These are phyloP conservation scores for Aradus depressus DNA, from an alignment of 2,888 invertebrate species.

Conservation along the genomic window DNA sequence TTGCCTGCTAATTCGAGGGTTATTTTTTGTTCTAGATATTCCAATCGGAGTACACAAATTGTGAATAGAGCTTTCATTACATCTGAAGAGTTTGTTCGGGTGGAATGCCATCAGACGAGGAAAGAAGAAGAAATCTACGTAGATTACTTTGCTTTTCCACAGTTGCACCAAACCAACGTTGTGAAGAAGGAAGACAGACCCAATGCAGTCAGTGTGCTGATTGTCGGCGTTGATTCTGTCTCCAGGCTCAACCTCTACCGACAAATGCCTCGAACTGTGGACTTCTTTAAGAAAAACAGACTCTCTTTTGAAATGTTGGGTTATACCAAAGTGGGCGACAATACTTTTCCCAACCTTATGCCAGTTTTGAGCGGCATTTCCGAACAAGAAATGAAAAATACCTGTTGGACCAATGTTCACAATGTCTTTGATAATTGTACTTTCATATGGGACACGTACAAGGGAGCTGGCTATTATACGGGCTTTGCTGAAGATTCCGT, in stretches of 20 bases:
- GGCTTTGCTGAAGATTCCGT: slow-evolving; percentile 75
- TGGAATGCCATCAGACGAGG: slow-evolving; percentile 48
- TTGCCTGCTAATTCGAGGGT: too few species aligned
- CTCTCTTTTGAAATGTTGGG: slow-evolving; percentile 69
- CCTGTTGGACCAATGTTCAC: slow-evolving; percentile 49
- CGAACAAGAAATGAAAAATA: slow-evolving; percentile 49
- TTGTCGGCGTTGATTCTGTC: slow-evolving; percentile 75
- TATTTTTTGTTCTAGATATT: slow-evolving; percentile 26
- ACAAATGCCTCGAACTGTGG: slow-evolving; percentile 63
- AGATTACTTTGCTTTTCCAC: slow-evolving; percentile 30
- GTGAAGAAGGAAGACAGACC: slow-evolving; percentile 12
- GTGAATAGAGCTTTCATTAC: slow-evolving; percentile 11
- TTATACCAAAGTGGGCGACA: slow-evolving; percentile 88
- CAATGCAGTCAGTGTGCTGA: slow-evolving; percentile 43
- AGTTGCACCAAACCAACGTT: background rate
- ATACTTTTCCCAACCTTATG: slow-evolving; percentile 82
- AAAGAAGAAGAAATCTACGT: slow-evolving; percentile 26
- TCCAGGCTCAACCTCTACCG: slow-evolving; percentile 76
- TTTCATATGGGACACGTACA: slow-evolving; percentile 74
- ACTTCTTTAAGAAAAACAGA: slow-evolving; percentile 46
- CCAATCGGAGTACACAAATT: slow-evolving; percentile 16
- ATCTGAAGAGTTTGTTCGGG: slow-evolving; percentile 54
- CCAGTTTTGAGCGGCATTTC: slow-evolving; percentile 65
- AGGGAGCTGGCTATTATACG: slow-evolving; percentile 60
- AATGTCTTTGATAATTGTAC: slow-evolving; percentile 65